These are phyloP conservation scores for Bellardia pandia DNA, from an alignment of 2,888 invertebrate species.

Conservation along the genomic window DNA sequence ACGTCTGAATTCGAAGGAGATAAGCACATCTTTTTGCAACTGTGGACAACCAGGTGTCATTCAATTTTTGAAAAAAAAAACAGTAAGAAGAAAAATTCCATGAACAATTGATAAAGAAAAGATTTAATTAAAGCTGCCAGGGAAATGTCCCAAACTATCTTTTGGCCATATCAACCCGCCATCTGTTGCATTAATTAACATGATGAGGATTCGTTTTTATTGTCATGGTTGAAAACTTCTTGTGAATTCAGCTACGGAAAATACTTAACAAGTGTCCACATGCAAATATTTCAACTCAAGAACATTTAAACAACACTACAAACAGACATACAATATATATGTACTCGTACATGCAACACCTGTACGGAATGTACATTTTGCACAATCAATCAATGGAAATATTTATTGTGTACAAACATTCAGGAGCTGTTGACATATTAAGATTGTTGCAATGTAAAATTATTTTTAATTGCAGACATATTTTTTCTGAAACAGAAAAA, in stretches of 20 bases:
- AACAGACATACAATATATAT: background rate
- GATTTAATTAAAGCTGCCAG: conserved; percentile 58
- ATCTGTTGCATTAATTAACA: conserved; percentile 58
- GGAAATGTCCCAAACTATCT: conserved; percentile 36
- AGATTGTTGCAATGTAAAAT: conserved; percentile 38
- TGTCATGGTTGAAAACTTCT: background rate
- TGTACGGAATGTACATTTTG: background rate
- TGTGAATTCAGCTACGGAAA: background rate
- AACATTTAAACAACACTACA: conserved; percentile 2
- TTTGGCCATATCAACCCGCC: conserved; percentile 36
- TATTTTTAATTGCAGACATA: conserved; percentile 24
- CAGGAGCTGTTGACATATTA: conserved; percentile 50
- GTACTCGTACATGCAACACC: background rate
- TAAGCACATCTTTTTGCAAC: background rate
- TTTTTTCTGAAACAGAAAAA: background rate
- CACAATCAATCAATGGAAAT: conserved; percentile 33
- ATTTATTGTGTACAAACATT: conserved; percentile 24
- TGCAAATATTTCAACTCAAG: conserved; percentile 10
- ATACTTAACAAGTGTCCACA: conserved; percentile 2
- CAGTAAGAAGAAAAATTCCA: background rate
- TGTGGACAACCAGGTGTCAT: background rate
- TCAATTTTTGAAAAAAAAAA: background rate
- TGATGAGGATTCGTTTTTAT: background rate
- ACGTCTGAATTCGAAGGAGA: no score
- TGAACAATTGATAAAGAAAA: conserved; percentile 37